Evolutionary conservation across 1,140 invertebrate genomes (phyloP), one percentile per base, ranked within the genome.

Genomic region (Aphelenchoides besseyi): DNA sequence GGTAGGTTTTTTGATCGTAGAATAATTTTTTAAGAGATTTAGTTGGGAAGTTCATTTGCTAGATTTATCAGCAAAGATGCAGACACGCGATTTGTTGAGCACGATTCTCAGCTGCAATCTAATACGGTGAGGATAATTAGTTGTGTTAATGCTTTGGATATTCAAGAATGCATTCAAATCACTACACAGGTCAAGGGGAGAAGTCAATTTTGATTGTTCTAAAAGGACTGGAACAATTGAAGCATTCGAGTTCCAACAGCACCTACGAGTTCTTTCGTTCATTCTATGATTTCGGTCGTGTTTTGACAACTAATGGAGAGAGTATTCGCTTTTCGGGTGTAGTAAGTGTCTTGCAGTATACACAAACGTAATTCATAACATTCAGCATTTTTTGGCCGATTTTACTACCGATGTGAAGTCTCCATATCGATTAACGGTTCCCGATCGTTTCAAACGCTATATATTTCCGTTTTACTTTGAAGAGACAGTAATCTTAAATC

Each of bases 81-180:
- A 8, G 2, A 41, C 74, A 2, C 30, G 48, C n/a, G 48, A 79
- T 29, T 28, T 75, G n/a, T 59, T 77, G 5, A 79, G 53, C 18
- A 28, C 75, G 12, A 75, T 75, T 71, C 48, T 75, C 16, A 36
- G 23, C 0, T 78, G 75, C 59, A 75, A 75, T 28, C 41, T 75
- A 33, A 57, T 78, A 28, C 12, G 73, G 71, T 71, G 16, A 72
- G 71, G 5, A 8, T 1, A 59, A n/a, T 9, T 9, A 57, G 3
- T 57, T 57, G 5, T 28, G 18, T 57, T 5, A 41, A 8, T 41
- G 5, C 5, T 41, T n/a, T 41, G 37, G 3, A 66, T 18, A 18
- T 2, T 69, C 1, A 16, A 69, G 67, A 72, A 23, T 72, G 3
- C 28, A 55, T 18, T 29, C 37, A n/a, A 70, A 72, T 72, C 70